phyloP scores from a whole-genome alignment of 2,113 vertebrate species.

The Cercopithecus mona region DNA sequence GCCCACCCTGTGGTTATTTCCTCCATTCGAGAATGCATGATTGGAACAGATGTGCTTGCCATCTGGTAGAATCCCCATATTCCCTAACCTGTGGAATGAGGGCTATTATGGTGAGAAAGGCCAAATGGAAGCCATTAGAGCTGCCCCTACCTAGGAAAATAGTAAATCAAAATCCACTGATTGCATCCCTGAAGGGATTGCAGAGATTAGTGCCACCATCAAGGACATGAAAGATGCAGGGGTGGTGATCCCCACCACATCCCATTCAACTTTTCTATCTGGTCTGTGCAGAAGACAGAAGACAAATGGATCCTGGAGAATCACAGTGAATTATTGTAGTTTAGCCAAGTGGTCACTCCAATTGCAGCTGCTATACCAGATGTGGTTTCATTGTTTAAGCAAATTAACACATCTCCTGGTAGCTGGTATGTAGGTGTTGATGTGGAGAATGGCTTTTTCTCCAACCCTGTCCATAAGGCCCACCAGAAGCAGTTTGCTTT shows the following conservation, averaged over 20 bases:
- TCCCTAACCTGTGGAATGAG: neutral
- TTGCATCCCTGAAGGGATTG: neutral
- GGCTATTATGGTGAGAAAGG: neutral
- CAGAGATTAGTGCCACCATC: neutral
- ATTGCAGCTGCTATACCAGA: neutral
- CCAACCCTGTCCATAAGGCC: neutral
- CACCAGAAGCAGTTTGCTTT: neutral
- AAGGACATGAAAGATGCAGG: neutral
- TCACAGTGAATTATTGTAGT: neutral
- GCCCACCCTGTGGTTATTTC: neutral
- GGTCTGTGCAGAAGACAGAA: neutral
- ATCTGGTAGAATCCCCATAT: neutral
- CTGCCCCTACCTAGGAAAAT: neutral
- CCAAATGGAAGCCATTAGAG: neutral
- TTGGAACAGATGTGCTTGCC: neutral
- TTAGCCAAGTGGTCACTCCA: neutral
- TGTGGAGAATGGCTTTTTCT: neutral
- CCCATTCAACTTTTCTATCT: neutral
- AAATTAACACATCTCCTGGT: neutral
- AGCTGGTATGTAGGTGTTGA: neutral
- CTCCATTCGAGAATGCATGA: neutral
- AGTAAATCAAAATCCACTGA: neutral
- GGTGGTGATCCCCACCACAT: neutral
- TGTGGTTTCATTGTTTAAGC: neutral
- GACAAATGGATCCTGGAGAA: neutral